Conservation (phyloP, 1,140 invertebrate species). For the Dendrolimus punctatus region DNA sequence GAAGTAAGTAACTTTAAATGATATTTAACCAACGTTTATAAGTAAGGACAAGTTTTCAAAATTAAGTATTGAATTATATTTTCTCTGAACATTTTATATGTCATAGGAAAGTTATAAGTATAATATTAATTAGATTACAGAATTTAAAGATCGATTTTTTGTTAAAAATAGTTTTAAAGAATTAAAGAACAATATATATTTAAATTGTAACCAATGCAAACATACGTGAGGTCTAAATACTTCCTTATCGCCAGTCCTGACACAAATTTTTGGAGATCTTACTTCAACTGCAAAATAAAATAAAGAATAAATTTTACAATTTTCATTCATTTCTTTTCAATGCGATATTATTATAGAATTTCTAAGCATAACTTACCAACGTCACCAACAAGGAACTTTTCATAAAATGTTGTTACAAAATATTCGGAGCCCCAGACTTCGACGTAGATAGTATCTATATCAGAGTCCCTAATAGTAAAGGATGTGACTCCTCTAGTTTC, state of each 20-base stretch:
- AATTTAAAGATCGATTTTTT: too few relatives aligned
- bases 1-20: not conserved
- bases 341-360: not conserved
- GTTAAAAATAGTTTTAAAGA: too few relatives aligned
- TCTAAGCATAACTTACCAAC: slow-evolving; percentile 66
- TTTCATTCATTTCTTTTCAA: not conserved
- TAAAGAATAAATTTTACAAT: slow-evolving; percentile 4
- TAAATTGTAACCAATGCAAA: slow-evolving; percentile 6
- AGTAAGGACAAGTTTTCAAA: too few relatives aligned
- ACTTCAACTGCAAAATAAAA: slow-evolving; percentile 73
- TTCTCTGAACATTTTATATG: too few relatives aligned
- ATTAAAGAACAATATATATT: too few relatives aligned
- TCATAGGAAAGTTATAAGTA: too few relatives aligned
- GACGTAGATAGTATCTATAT: slow-evolving; percentile 78
- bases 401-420: slow-evolving; percentile 72
- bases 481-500: slow-evolving; percentile 76
- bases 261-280: slow-evolving; percentile 72
- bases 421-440: slow-evolving; percentile 78
- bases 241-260: slow-evolving; percentile 73
- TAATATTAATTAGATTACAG: too few relatives aligned
- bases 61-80: too few relatives aligned
- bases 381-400: slow-evolving; percentile 75
- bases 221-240: slow-evolving; percentile 74
- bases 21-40: too few relatives aligned
- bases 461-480: slow-evolving; percentile 79